Base-by-base conservation (phyloP, 2,888 invertebrate genomes). In the Coremacera marginata region DNA sequence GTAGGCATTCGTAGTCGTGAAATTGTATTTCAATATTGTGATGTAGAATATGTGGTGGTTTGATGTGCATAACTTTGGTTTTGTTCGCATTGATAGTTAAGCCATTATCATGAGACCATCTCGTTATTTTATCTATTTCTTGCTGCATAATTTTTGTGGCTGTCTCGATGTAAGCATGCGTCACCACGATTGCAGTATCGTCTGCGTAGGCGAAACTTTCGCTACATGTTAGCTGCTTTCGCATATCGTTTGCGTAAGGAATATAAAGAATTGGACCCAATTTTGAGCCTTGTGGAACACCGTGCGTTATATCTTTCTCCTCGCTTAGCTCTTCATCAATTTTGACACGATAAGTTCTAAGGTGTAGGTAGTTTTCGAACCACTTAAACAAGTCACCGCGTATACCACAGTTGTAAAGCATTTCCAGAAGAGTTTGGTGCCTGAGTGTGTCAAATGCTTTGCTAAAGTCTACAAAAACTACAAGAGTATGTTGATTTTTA, bases 381-480 rank as follows among this genome's bases (percentile, higher is more conserved):
- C 65, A 65, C 5, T 37, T 7, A 4, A 65, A 22, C 7, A 16
- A 16, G 5, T 31, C 19, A 16, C 65, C 65, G 16, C 65, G 14
- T 65, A 65, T 37, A n/a, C 65, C 37, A 5, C 27, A 63, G 8
- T n/a, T 14, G 16, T 68, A 14, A 1, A 68, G 22, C 22, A 49
- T 16, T 25, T 11, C 5, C 16, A 68, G 5, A n/a, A 68, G 11
- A 44, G 37, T 68, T 44, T 68, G 22, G 49, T 68, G 68, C 11
- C 16, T 9, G 11, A 68, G 68, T 44, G 68, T 68, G 22, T 68
- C 68, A 51, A 68, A 68, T 68, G 44, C 68, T n/a, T 68, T 68
- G 51, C 68, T 68, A 19, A 68, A 68, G 31, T 68, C 44, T 5
- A 68, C n/a, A 22, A 68, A 68, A 19, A 51, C 5, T 11, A 19